Evolutionary conservation across 2,888 invertebrate genomes (phyloP), one percentile per base, ranked within the genome.

Genomic region (Polymixis lichenea): DNA sequence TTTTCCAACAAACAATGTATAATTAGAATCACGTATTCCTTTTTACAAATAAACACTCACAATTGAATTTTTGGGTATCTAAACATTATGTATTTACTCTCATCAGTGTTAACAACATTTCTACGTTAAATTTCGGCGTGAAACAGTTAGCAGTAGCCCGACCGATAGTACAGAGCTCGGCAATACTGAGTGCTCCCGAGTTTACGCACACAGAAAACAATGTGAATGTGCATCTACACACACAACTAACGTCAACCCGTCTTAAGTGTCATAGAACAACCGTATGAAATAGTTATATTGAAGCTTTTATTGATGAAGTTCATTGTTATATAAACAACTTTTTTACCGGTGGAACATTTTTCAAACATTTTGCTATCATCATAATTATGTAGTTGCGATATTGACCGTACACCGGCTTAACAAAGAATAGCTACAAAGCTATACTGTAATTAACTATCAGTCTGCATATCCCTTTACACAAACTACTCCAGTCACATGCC

Each of bases 1-100:
- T 51, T 43, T 51, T 51, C 51, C 19, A 55, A 55, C 11, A 55
- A 55, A n/a, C 55, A n/a, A 55, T 55, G n/a, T 4, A 11, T 55
- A 55, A 55, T 55, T 55, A 55, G 13, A 55, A 55, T n/a, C 55
- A 55, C 55, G n/a, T 55, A n/a, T n/a, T n/a, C n/a, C n/a, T n/a
- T n/a, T 6, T 55, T n/a, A 53, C 9, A 53, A 53, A 22, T 22
- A 22, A 53, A 53, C 51, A n/a, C n/a, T 53, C 51, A 55, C 4
- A 55, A 55, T n/a, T 22, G 2, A 53, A n/a, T 55, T 11, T 53
- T 22, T 53, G n/a, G 11, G 22, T 4, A 53, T 55, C 43, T 43
- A 43, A 43, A 8, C 8, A n/a, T 43, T 43, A 9, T 43, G 43
- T n/a, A n/a, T 13, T n/a, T 55, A 55, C n/a, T 13, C 11, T 2